Base-by-base conservation (phyloP, 1,140 invertebrate species). In the Uloborus diversus region DNA sequence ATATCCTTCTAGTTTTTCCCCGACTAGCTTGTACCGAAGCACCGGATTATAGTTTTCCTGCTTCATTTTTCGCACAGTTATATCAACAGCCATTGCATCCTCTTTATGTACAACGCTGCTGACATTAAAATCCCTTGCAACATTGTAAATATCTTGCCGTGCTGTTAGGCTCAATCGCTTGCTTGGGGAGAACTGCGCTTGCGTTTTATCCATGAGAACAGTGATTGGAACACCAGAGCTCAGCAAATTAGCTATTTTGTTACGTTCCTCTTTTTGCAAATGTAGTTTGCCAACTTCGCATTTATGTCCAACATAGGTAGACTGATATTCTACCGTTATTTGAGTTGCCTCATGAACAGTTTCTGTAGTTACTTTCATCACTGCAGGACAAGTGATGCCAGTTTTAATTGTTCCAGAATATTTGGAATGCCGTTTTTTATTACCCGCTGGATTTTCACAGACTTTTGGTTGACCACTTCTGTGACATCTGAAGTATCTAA, bases 61-160 rank as follows among this genome's bases (percentile, higher is more conserved):
- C 13, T 3, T 30, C 57, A 75, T 62, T 47, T 75, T 35, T 20
- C 23, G 20, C 0, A 75, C 42, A 9, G 4, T 23, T 11, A 62
- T 2, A 23, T 75, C 57, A 62, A 75, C 57, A 30, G 56, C 14
- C 17, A 62, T n/a, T 9, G 28, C 1, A 14, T 75, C 70, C 47
- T 75, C 66, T 0, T 27, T 20, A 23, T 56, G 49, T 13, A 56
- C 3, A 14, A 20, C 32, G 23, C 17, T 20, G 17, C 53, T 30
- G 33, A 56, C 7, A 27, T 32, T 23, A 20, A 53, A 69, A 53
- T 28, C 47, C 5, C 28, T 23, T 4, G 14, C 14, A 14, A 56
- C 25, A 23, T 69, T 53, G 20, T 53, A 30, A 2, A 66, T 17
- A 49, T 49, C 64, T 27, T 66, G 11, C n/a, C 14, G 11, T 4